phyloP scores from a whole-genome alignment of 1,140 invertebrate genomes.

The Protaetia brevitarsis region DNA sequence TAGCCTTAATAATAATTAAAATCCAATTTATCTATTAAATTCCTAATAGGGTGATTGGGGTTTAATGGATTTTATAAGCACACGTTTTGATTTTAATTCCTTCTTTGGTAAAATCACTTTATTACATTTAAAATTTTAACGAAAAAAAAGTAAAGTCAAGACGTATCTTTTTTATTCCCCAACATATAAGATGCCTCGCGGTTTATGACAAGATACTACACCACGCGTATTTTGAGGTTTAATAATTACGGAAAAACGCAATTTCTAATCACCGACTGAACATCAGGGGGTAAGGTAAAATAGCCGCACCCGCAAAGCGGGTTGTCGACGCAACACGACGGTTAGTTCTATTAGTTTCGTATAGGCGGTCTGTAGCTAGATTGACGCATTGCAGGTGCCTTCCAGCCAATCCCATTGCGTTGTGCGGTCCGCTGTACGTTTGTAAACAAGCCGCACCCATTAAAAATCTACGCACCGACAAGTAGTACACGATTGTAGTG shows the following conservation, averaged over 20 bases:
- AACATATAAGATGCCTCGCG: no score
- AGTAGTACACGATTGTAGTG: slow-evolving; percentile 47
- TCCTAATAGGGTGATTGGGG: not conserved
- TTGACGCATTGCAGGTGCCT: slow-evolving; percentile 82
- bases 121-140: no score
- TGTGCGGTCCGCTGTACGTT: slow-evolving; percentile 47
- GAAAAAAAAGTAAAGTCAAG: no score
- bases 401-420: slow-evolving; percentile 63
- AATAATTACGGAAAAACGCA: not conserved
- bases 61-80: not conserved
- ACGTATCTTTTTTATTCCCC: no score
- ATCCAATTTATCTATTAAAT: not conserved
- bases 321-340: slow-evolving; percentile 36
- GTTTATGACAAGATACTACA: no score
- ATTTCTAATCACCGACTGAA: no score
- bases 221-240: not conserved
- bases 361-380: slow-evolving; percentile 40
- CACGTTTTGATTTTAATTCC: no score
- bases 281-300: slow-evolving; percentile 14
- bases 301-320: slow-evolving; percentile 39
- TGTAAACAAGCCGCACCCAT: slow-evolving; percentile 65
- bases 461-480: slow-evolving; percentile 55
- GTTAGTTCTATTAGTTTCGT: slow-evolving; percentile 36
- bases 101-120: no score
- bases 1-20: not conserved